Base-by-base conservation (phyloP, 2,888 invertebrate species). In the Allophyes oxyacanthae region DNA sequence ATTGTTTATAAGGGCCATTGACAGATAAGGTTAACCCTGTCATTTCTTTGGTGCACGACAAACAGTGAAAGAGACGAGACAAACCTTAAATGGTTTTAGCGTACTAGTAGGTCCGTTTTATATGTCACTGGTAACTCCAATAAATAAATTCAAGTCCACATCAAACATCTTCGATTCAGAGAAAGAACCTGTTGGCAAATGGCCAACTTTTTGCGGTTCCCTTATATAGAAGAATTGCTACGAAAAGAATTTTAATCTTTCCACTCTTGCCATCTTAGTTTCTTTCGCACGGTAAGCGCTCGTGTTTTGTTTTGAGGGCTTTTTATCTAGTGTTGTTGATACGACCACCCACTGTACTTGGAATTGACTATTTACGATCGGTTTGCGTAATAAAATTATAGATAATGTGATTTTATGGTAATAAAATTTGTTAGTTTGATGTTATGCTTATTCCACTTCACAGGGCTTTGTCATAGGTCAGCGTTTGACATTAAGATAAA, bases 161-260 rank as follows among this genome's bases (percentile, higher is more conserved):
- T 79, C 79, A n/a, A n/a, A 77, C 78, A 79, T 85, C 83, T 85
- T 81, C 77, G 67, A 76, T 84, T 83, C 80, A 78, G 72, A 71
- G 80, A 84, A 83, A 82, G 81, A 88, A 90, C 88, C 83, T 84
- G 87, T 85, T 90, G 89, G 89, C 78, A 64, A 51, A 50, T 43
- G 30, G 81, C 87, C 88, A 87, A 78, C 80, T 85, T 87, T 86
- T 86, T 87, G 83, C 78, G 72, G 71, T 71, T 71, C 66, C 74
- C 77, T 74, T 82, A 78, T 82, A 82, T 71, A 78, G 73, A 64
- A 72, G 79, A 79, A 84, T 81, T 79, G 82, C 72, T 79, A 75
- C 74, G 75, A 84, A 85, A 84, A 84, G 79, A 88, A 88, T 88
- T 85, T 86, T 84, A 86, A 88, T 86, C 81, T 77, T 73, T 78